Percentiles rank a stretch among this genome's conserved stretches.
Evolutionary conservation across 64 coral and sea anemone species (phyloP).

Genomic region (Pocillopora damicornis): DNA sequence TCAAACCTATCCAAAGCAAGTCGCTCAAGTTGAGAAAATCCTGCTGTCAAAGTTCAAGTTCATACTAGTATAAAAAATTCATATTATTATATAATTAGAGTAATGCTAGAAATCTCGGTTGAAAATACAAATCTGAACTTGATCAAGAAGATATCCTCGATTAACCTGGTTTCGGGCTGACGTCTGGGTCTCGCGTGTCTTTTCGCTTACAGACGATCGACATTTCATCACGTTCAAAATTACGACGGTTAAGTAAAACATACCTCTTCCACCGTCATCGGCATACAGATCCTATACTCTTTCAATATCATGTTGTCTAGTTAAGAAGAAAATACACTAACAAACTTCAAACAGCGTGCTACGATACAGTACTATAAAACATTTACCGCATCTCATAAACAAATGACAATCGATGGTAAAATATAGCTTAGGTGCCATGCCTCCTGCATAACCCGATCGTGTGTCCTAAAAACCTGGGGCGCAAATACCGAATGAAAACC

Average conservation of each 20-base stretch:
- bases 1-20: no score
- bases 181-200: no score
- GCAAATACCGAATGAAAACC: background rate
- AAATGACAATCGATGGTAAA: background rate
- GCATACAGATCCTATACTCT: constrained; percentile 99
- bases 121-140: no score
- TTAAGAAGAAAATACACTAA: background rate
- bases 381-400: constrained; percentile 6
- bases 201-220: background rate
- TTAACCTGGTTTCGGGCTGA: no score
- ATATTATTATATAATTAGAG: no score
- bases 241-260: background rate
- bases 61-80: no score
- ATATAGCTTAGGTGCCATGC: background rate
- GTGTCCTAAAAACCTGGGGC: background rate
- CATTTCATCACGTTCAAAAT: background rate
- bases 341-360: background rate
- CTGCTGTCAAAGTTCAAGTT: no score
- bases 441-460: background rate
- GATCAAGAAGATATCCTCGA: no score
- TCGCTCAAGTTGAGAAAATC: no score
- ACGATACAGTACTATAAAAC: background rate
- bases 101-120: no score
- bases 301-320: constrained; percentile 66
- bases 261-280: constrained; percentile 92